Conservation (phyloP, 2,113 vertebrate species). For the Aegotheles bennettii region DNA sequence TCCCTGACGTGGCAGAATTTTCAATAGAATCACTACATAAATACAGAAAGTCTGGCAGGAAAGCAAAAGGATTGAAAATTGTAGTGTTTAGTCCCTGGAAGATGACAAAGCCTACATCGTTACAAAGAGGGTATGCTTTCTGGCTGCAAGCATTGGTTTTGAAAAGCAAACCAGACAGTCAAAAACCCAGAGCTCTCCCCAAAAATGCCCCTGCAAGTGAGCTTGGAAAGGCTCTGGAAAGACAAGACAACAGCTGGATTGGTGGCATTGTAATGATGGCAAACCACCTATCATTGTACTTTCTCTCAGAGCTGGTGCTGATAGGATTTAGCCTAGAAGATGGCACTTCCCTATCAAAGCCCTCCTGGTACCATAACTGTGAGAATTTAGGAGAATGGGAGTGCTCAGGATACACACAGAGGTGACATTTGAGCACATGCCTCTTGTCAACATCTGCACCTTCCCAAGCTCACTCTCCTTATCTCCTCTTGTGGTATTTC, state of each 20-base stretch:
- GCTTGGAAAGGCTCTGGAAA: background rate
- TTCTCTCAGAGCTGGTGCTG: background rate
- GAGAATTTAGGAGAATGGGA: background rate
- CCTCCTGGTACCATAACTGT: background rate
- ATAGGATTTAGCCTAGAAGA: background rate
- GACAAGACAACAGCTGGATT: no score
- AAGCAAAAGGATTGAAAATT: background rate
- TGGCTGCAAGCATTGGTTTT: background rate
- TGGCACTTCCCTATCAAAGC: background rate
- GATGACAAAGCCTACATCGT: background rate
- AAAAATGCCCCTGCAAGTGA: background rate
- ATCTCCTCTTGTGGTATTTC: background rate
- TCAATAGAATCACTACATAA: background rate
- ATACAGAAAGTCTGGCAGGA: background rate
- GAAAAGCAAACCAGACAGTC: background rate
- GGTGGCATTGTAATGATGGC: background rate
- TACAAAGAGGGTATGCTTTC: background rate
- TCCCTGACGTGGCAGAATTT: background rate
- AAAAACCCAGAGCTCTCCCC: background rate
- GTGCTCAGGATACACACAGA: background rate
- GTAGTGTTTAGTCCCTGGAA: background rate
- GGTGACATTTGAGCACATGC: background rate
- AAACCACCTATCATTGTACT: fast-evolving
- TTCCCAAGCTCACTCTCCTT: background rate
- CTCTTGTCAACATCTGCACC: background rate